Evolutionary conservation across 2,113 vertebrate genomes (phyloP), one percentile per base, ranked within the genome.

Genomic region (Plestiodon gilberti): DNA sequence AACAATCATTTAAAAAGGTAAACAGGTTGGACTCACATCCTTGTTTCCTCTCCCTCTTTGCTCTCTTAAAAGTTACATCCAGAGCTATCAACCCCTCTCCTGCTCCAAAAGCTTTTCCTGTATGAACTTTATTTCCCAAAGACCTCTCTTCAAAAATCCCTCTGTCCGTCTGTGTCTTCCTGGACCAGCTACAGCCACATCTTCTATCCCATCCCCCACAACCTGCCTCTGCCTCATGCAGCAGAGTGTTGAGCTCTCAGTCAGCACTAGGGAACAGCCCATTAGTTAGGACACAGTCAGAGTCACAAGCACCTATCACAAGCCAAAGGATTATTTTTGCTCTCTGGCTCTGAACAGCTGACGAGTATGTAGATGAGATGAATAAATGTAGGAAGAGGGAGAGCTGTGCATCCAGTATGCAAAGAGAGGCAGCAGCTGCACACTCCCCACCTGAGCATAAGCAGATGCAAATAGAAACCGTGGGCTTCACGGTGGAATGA

Each of bases 331-430:
- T 23, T n/a, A 48, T 61, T 55, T 78, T 83, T 61, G 69, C 33
- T 71, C 0, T 64, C 85, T 59, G 73, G 2, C 76, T 9, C 43
- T 0, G 10, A 83, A n/a, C 0, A 6, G 86, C 87, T 4, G n/a
- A 83, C 87, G 84, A 84, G 13, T 30, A 69, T 15, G 90, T 83
- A 22, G 78, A 92, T n/a, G 90, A 93, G 86, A 59, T 87, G 83
- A 90, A 86, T 85, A 77, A 89, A 86, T 1, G 28, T 84, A 22
- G 88, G 74, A 81, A 88, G 87, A 71, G 57, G 78, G 79, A 67
- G 64, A 22, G 30, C 90, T 40, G 11, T 59, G 78, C 23, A 43
- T 78, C 43, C 6, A 40, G 0, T 0, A 81, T 65, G 71, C 28
- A 73, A 15, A 64, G 62, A 22, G 57, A 71, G 80, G 75, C 88